Evolutionary conservation across 2,888 invertebrate species (phyloP).

Genomic region (Timandra comae): DNA sequence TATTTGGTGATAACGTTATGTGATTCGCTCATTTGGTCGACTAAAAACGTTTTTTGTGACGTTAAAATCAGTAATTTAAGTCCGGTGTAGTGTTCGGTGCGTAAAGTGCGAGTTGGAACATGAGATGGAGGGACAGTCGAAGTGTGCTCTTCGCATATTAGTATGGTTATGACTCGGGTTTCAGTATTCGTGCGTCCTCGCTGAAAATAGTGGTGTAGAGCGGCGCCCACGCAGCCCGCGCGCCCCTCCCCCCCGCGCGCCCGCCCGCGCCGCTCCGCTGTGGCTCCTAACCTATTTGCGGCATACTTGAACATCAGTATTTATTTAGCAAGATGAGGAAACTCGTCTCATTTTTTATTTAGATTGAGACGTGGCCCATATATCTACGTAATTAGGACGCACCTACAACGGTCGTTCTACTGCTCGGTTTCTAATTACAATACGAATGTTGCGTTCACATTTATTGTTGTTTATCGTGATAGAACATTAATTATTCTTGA

Average conservation of each 20-base stretch:
- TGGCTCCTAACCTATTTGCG: slow-evolving; percentile 69
- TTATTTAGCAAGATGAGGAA: slow-evolving; percentile 74
- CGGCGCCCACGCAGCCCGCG: slow-evolving; percentile 27
- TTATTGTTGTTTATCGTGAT: no score
- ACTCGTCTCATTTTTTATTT: slow-evolving; percentile 64
- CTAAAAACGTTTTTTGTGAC: slow-evolving; percentile 18
- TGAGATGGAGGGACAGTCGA: slow-evolving; percentile 21
- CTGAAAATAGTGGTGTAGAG: slow-evolving; percentile 67
- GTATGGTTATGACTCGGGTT: slow-evolving; percentile 63
- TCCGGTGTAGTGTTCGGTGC: slow-evolving; percentile 17
- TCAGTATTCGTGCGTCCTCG: slow-evolving; percentile 65
- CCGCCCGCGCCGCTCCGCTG: slow-evolving; percentile 31
- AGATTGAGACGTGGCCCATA: slow-evolving; percentile 60
- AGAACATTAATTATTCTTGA: no score
- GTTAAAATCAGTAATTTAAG: slow-evolving; percentile 17
- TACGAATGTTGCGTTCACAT: slow-evolving; percentile 3
- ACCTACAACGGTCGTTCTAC: slow-evolving; percentile 24
- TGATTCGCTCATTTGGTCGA: slow-evolving; percentile 27
- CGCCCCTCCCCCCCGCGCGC: slow-evolving; percentile 26
- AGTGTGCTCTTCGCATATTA: slow-evolving; percentile 29
- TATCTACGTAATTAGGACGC: slow-evolving; percentile 53
- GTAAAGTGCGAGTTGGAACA: slow-evolving; percentile 23
- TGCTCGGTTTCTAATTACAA: slow-evolving; percentile 34
- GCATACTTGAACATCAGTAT: slow-evolving; percentile 63
- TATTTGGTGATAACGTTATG: slow-evolving; percentile 37